These are phyloP conservation scores for Chaenodraco wilsoni DNA, from an alignment of 2,797 vertebrate species.

Conservation along the genomic window DNA sequence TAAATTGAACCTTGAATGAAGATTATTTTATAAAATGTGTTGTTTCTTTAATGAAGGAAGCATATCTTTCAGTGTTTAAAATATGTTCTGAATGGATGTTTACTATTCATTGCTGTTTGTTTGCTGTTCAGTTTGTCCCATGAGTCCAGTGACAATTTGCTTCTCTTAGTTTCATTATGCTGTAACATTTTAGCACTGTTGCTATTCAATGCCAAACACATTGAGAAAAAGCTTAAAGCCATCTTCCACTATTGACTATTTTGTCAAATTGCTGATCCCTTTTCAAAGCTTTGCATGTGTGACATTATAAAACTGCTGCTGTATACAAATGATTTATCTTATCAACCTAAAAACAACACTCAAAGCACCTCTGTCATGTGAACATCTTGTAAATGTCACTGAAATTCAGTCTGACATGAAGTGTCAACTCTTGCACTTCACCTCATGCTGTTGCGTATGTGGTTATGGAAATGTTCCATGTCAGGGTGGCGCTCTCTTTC, in stretches of 20 bases:
- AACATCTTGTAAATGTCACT: constrained; percentile 69
- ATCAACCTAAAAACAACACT: constrained; percentile 60
- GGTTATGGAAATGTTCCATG: constrained; percentile 66
- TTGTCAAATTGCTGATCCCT: constrained; percentile 31
- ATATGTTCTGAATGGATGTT: constrained; percentile 11
- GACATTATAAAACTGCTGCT: constrained; percentile 49
- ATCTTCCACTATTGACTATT: constrained; percentile 22
- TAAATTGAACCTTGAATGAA: background rate
- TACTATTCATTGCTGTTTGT: constrained; percentile 6
- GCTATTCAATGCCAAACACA: constrained; percentile 8
- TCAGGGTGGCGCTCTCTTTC: constrained; percentile 55
- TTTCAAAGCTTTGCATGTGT: constrained; percentile 49
- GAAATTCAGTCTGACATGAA: constrained; percentile 68
- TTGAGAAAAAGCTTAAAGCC: background rate
- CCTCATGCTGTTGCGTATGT: constrained; percentile 40
- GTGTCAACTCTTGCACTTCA: constrained; percentile 64
- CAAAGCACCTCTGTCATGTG: constrained; percentile 68
- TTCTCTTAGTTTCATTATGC: constrained; percentile 20
- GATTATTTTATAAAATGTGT: background rate
- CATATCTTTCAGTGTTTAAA: background rate
- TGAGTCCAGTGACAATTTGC: constrained; percentile 18
- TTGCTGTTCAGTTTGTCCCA: constrained; percentile 8
- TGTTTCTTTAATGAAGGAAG: background rate
- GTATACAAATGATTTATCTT: constrained; percentile 66
- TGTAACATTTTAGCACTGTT: constrained; percentile 17